phyloP scores from a whole-genome alignment of 2,113 vertebrate species.

The Lophotis ruficrista region DNA sequence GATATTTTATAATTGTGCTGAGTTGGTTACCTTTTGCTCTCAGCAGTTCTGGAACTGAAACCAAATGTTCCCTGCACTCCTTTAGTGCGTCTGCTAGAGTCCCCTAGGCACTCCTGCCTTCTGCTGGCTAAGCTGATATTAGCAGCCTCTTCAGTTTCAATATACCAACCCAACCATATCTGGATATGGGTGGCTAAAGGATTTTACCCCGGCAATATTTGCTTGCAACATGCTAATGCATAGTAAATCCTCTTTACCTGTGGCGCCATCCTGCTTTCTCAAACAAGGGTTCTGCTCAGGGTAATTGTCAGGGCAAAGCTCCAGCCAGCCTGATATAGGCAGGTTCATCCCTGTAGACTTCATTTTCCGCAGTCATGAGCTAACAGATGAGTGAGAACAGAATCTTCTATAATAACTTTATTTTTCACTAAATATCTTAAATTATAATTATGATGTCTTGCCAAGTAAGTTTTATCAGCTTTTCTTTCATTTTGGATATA shows the following conservation, averaged over 20 bases:
- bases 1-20: not conserved
- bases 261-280: not conserved
- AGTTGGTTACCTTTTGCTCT: not conserved
- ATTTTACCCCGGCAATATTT: not conserved
- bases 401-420: not conserved
- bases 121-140: conserved; percentile 52
- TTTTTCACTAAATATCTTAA: not conserved
- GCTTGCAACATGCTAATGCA: not conserved
- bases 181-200: not conserved
- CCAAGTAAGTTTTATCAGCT: not conserved
- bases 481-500: not conserved
- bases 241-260: not conserved
- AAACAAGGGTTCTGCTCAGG: not conserved
- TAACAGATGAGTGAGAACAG: not conserved
- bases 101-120: conserved; percentile 58
- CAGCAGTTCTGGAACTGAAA: not conserved
- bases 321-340: not conserved
- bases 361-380: not conserved
- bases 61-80: not conserved
- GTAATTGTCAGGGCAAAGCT: not conserved
- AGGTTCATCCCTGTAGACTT: not conserved
- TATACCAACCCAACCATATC: accelerated
- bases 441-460: not conserved
- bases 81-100: not conserved
- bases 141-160: not conserved